These are phyloP conservation scores for Emydoidea blandingii DNA, from an alignment of 2,797 vertebrate species.

Conservation along the genomic window DNA sequence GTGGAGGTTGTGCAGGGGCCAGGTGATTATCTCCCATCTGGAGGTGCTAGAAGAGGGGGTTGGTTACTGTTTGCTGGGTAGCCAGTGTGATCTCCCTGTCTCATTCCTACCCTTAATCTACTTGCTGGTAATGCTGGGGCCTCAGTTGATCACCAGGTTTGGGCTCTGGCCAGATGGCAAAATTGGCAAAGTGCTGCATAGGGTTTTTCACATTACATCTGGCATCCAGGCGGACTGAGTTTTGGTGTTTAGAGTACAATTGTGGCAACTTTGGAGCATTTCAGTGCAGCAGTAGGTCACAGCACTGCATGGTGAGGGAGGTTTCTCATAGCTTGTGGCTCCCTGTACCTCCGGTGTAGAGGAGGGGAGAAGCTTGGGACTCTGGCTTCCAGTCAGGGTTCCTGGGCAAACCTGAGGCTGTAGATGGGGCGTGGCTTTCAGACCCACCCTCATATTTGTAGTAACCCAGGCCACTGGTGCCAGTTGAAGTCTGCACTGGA, in stretches of 20 bases:
- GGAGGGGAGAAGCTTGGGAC: background rate
- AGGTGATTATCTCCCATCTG: background rate
- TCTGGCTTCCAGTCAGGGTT: background rate
- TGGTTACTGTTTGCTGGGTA: background rate
- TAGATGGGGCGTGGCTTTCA: background rate
- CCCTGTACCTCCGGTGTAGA: background rate
- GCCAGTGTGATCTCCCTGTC: background rate
- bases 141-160: background rate
- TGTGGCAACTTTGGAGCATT: background rate
- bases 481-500: background rate
- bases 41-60: background rate
- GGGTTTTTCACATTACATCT: background rate
- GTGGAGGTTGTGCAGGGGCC: background rate
- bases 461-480: background rate
- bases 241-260: background rate
- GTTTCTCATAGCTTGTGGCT: background rate
- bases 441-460: background rate
- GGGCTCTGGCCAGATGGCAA: background rate
- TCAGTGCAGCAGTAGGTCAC: background rate
- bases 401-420: background rate
- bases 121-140: background rate
- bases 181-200: background rate
- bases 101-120: background rate
- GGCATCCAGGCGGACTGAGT: background rate
- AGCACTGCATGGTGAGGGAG: background rate